Evolutionary conservation across 2,888 invertebrate species (phyloP).

Genomic region (Chironomus tentans): DNA sequence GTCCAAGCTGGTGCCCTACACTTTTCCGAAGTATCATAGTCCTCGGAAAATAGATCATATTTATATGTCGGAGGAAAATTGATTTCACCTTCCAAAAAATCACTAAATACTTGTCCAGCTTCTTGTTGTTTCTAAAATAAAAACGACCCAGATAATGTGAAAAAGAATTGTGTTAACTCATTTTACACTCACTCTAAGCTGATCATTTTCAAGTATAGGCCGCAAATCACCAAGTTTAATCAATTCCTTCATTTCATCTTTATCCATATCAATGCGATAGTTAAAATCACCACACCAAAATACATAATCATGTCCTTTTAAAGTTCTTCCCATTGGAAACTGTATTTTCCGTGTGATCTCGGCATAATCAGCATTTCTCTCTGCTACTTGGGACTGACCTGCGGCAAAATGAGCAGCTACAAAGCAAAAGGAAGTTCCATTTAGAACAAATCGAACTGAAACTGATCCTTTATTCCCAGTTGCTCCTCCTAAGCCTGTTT

Average conservation of each 20-base stretch:
- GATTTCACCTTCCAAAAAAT: conserved; percentile 86
- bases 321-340: conserved; percentile 83
- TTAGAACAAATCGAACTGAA: conserved; percentile 81
- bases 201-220: conserved; percentile 75
- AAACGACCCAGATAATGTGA: no score
- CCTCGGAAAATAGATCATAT: conserved; percentile 96
- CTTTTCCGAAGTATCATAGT: conserved; percentile 98
- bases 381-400: conserved; percentile 90
- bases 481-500: conserved; percentile 82
- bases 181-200: conserved; percentile 51
- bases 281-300: conserved; percentile 99
- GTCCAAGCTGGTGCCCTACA: conserved; percentile 97
- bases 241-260: conserved; percentile 83
- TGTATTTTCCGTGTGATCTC: conserved; percentile 87
- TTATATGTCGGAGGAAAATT: conserved; percentile 96
- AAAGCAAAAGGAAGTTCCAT: conserved; percentile 93
- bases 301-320: conserved; percentile 94
- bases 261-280: conserved; percentile 92
- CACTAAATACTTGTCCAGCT: conserved; percentile 77
- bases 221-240: conserved; percentile 57
- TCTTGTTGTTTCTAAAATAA: conserved; percentile 56
- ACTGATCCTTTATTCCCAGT: conserved; percentile 89
- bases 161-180: no score
- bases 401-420: conserved; percentile 99
- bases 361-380: conserved; percentile 92